phyloP scores from a whole-genome alignment of 2,797 vertebrate species.

The Myioborus miniatus region DNA sequence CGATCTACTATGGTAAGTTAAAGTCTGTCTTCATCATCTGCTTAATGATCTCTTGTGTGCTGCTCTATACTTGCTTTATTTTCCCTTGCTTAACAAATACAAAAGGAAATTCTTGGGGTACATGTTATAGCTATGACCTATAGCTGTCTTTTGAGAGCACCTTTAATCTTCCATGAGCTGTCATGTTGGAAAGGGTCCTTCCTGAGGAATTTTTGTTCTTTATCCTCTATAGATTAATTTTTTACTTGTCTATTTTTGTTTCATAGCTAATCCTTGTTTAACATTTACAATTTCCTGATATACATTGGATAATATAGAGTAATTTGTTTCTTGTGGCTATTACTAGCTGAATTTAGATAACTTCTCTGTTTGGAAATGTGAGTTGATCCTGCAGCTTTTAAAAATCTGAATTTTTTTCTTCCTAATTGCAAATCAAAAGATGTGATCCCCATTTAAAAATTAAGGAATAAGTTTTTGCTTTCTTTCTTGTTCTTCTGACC shows the following conservation, averaged over 20 bases:
- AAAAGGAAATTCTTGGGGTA: conserved; percentile 33
- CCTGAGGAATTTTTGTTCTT: background rate
- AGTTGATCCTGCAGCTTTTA: background rate
- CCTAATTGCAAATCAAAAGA: background rate
- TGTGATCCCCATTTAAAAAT: background rate
- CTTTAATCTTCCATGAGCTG: background rate
- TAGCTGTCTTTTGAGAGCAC: background rate
- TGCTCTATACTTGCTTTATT: conserved; percentile 47
- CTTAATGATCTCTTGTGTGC: conserved; percentile 57
- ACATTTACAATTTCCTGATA: background rate
- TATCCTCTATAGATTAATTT: background rate
- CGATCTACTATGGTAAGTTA: conserved; percentile 65
- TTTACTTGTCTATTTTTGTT: background rate
- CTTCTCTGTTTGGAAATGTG: background rate
- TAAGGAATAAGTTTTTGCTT: background rate
- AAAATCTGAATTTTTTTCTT: background rate
- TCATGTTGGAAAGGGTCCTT: background rate
- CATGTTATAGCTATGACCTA: background rate
- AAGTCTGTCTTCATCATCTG: conserved; percentile 68
- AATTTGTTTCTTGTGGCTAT: background rate
- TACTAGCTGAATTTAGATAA: background rate
- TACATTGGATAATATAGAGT: background rate
- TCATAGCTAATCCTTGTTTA: background rate
- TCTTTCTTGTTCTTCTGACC: background rate
- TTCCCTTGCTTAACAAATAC: conserved; percentile 16